Evolutionary conservation across 2,888 invertebrate species (phyloP), one percentile per base, ranked within the genome.

Genomic region (Drosophila eohydei): DNA sequence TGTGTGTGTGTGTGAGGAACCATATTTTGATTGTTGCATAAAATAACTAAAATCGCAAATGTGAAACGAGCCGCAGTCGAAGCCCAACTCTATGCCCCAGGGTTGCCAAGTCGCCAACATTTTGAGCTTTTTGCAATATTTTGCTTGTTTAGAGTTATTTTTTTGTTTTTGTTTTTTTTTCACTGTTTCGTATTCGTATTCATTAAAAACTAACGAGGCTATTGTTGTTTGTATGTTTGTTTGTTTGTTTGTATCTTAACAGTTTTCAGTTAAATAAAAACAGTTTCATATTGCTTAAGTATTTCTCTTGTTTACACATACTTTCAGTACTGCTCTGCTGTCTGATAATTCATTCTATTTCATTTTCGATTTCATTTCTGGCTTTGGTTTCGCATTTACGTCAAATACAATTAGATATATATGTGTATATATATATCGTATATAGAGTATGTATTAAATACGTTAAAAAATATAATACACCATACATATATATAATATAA

Each of bases 381-480:
- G 26, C 38, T 38, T 21, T 21, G 21, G 38, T 40, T 52, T 26
- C 4, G 46, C 57, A 43, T 65, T 81, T 87, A 71, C 62, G 60
- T 74, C 75, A 80, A 81, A 70, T 85, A 82, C 78, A 81, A 80
- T 79, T 80, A 80, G 75, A 82, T 88, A 77, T 65, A 82, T 66
- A 57, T 48, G 43, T 71, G 71, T 75, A 58, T 61, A 59, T 74
- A 64, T 74, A 58, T 57, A 66, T 58, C 58, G 58, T 83, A 78
- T 80, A 80, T 74, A 89, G 89, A 87, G 84, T 90, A 84, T 80
- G 78, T 71, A 71, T 89, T 87, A 79, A 83, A 80, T 88, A 89
- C 72, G 60, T 88, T 87, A 86, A 87, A 89, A 88, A 89, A 89
- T 88, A 88, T 86, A 87, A 86, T 88, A 88, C 84, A 89, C 81